Base-by-base conservation (phyloP, 2,888 invertebrate genomes). In the Tipula confusa region DNA sequence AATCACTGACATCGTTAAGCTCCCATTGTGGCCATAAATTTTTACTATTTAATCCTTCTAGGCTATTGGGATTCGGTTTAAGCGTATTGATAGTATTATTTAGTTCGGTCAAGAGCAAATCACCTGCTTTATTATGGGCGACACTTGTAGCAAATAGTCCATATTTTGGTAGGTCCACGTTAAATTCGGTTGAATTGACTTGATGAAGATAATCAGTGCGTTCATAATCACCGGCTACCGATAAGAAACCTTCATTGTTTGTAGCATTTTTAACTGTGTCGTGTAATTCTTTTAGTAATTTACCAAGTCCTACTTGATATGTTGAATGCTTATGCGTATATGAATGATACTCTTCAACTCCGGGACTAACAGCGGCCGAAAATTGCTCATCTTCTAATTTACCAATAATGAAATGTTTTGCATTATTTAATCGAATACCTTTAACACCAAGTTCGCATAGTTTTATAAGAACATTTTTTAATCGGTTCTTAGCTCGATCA, bases 371-470 rank as follows among this genome's bases (percentile, higher is more conserved):
- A 6, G 89, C 87, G 13, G 86, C 87, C 6, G 87, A 84, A 82
- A 87, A 87, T 18, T 86, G 86, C 9, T 94, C 93, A 84, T 93
- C 89, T 0, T 88, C 88, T 0, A 93, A 88, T 0, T 89, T 87
- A 0, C 88, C 84, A 84, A 94, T 93, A 0, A 95, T 88, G 85
- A 95, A 90, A 86, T 92, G 92, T 11, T 94, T 93, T 0, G 92
- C 93, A 83, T 94, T 92, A 80, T 86, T 88, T 79, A 87, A 91
- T 87, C 96, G 93, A 87, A 98, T 93, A 2, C 98, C 98, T 85
- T 92, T 93, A 0, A 96, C 94, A 0, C 97, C 98, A 2, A 93
- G 90, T 3, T 92, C 90, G 85, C 97, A 87, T 93, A 97, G 96
- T 85, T 92, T 92, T 48, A 90, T 89, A 0, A 98, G 88, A 0